Base-by-base conservation (phyloP, 2,797 vertebrate species). In the Ptychobarbus kaznakovi region DNA sequence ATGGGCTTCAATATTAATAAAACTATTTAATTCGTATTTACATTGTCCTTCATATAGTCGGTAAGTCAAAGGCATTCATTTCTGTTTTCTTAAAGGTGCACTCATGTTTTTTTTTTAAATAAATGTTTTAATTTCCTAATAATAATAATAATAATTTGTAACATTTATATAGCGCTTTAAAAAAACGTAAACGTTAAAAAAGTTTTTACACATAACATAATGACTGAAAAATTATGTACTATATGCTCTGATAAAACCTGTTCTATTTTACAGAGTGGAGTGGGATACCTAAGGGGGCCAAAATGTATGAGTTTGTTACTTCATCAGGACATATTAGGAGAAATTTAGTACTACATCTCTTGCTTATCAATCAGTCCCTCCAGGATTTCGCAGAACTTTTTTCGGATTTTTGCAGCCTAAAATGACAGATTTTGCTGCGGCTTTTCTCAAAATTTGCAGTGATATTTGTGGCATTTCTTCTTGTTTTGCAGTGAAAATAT, bases 1-100 rank as follows among this genome's bases (percentile, higher is more conserved):
- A 89, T 83, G 87, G 88, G 87, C 86, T 89, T 90, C n/a, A 32
- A 66, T 89, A 79, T 11, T 10, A 44, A 44, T 44, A 84, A 89
- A 88, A 16, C 68, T 49, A 76, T 82, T 88, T 58, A 77, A 88
- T 49, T 86, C 81, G 70, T 88, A 90, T 79, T 70, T 79, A 78
- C 56, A 81, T 66, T 44, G 70, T 84, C 51, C 58, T 68, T 86
- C 49, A 78, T 63, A 66, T 63, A 66, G 80, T 89, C 53, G 25
- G 53, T 82, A 46, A 80, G 38, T 76, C 49, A 83, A 83, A 87
- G 81, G 76, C 70, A 86, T 87, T 68, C 6, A 49, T 72, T 69
- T 81, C 10, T 86, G 22, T 51, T 69, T 44, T 16, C 18, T 70
- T 42, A 53, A 35, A 75, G 25, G 75, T 49, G 58, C 74, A 42